Base-by-base conservation (phyloP, 2,888 invertebrate genomes). In the Acleris laterana region DNA sequence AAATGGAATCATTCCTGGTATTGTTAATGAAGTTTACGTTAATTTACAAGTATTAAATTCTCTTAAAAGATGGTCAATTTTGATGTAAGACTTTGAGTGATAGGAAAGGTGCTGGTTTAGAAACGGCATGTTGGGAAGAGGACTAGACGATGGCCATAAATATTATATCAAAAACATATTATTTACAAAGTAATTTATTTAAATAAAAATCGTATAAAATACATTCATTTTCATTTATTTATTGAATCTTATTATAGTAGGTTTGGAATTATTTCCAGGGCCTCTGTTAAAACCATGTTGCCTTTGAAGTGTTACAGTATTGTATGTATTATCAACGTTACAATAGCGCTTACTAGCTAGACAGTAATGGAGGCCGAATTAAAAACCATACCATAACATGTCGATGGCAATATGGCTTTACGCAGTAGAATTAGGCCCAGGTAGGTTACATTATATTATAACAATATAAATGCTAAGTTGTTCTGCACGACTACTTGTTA, bases 101-200 rank as follows among this genome's bases (percentile, higher is more conserved):
- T 76, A 73, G 74, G 59, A 46, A 68, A 73, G 78, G 78, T 81
- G 83, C 78, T 81, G 77, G 74, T 44, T 63, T 68, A 52, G 63
- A 53, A 69, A 64, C 57, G 32, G 61, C 60, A 56, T 56, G 38
- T 13, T 38, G 5, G 38, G 68, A 66, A 66, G 49, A 49, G 44
- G 52, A 64, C 49, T 64, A 68, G 46, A 42, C 57, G 44, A 62
- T 60, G 72, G 69, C 71, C 69, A 71, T 69, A 64, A 56, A 46
- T 55, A 67, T 69, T 55, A 67, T 69, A 69, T 57, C 9, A 48
- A 38, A 60, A 65, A 64, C 38, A 57, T 63, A 59, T 68, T 72
- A 72, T 72, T 71, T 70, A 72, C 71, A 71, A 53, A 66, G 68
- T 71, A 68, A 66, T 51, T 62, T 66, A 66, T 66, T 66, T 66